phyloP scores from a whole-genome alignment of 2,113 vertebrate genomes.

The Physeter macrocephalus region DNA sequence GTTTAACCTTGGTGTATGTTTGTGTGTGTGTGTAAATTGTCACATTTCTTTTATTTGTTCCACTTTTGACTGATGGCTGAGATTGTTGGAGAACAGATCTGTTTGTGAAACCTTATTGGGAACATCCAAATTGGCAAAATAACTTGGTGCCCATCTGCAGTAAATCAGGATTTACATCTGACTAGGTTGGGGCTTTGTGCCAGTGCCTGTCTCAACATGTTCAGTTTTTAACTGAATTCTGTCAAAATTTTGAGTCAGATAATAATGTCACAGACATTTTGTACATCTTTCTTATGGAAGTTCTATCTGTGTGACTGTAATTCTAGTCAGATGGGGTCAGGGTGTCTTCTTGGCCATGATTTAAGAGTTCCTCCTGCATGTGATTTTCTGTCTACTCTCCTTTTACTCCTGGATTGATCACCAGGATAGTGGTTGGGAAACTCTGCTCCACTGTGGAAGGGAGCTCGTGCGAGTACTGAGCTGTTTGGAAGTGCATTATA shows the following conservation, averaged over 20 bases:
- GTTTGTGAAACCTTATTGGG: constrained; percentile 55
- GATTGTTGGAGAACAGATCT: constrained; percentile 49
- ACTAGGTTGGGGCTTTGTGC: constrained; percentile 34
- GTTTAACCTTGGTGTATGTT: neutral
- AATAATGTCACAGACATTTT: constrained; percentile 25
- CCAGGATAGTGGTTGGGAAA: neutral
- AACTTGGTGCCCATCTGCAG: constrained; percentile 65
- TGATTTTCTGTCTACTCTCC: neutral
- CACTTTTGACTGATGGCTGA: constrained; percentile 22
- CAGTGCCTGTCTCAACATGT: constrained; percentile 62
- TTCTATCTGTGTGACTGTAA: neutral
- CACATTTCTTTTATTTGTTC: constrained; percentile 33
- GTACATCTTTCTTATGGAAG: neutral
- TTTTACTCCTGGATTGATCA: neutral
- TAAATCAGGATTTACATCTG: constrained; percentile 69
- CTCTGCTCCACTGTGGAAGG: neutral
- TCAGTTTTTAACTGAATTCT: constrained; percentile 63
- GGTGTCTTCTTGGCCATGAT: neutral
- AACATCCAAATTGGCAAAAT: constrained; percentile 68
- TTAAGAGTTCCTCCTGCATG: neutral
- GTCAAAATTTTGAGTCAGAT: constrained; percentile 50
- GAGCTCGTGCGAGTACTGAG: neutral
- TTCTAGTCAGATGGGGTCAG: neutral
- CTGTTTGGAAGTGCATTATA: neutral
- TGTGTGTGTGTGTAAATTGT: neutral